A percentile compares a stretch with the other conserved stretches of the same genome.
phyloP scores from a whole-genome alignment of 2,113 vertebrate species.

The Balaeniceps rex region DNA sequence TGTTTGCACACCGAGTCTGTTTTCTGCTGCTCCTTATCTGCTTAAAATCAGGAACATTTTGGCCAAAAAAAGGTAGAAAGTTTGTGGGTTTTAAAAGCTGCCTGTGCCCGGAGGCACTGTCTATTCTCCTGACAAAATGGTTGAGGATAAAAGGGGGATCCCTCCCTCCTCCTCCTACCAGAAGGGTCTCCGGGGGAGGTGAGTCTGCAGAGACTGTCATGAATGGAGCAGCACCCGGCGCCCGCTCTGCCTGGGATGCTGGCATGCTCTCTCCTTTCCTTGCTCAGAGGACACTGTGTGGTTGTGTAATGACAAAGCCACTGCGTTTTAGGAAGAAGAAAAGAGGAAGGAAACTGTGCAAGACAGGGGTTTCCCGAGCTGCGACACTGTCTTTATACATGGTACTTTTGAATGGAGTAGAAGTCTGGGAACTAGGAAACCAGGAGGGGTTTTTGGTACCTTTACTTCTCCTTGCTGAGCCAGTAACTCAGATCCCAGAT shows the following conservation, averaged over 20 bases:
- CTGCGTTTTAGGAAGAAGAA: slow-evolving; percentile 35
- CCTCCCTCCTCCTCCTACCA: background rate
- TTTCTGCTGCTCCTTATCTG: background rate
- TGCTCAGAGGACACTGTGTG: background rate
- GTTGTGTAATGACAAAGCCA: background rate
- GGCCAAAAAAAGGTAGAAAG: background rate
- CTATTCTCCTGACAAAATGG: background rate
- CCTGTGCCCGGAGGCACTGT: background rate
- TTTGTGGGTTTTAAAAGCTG: background rate
- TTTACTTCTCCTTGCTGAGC: background rate
- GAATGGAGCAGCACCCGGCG: background rate
- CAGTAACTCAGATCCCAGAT: background rate
- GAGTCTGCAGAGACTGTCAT: background rate
- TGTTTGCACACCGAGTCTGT: background rate
- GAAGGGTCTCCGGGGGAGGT: fast-evolving
- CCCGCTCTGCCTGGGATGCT: background rate
- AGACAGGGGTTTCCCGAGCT: slow-evolving; percentile 28
- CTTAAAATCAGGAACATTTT: background rate
- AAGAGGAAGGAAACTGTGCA: slow-evolving; percentile 57
- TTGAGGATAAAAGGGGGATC: background rate
- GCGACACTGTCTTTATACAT: background rate
- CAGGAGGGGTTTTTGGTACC: background rate
- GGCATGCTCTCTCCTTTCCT: background rate
- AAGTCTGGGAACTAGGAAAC: slow-evolving; percentile 21
- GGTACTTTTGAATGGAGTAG: slow-evolving; percentile 47